Evolutionary conservation across 2,888 invertebrate species (phyloP).

Genomic region (Seira sanloemensis): DNA sequence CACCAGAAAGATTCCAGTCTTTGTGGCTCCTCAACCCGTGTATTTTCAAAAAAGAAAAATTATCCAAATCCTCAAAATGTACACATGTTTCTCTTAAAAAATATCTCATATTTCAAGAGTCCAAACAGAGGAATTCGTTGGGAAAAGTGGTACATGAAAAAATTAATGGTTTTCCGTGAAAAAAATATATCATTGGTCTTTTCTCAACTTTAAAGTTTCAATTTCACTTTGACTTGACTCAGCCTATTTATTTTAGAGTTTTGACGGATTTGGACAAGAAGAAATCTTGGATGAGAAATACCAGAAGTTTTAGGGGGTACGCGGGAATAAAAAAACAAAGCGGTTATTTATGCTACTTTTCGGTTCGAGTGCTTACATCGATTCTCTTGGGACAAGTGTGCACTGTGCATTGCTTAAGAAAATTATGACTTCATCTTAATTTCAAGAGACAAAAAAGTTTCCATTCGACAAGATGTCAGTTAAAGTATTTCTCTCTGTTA

Average conservation of each 20-base stretch:
- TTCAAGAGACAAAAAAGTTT: no score
- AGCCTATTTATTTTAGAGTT: slow-evolving; percentile 25
- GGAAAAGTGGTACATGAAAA: slow-evolving; percentile 21
- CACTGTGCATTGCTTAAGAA: no score
- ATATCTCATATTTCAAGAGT: slow-evolving; percentile 50
- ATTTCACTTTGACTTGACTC: slow-evolving; percentile 56
- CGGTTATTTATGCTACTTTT: no score
- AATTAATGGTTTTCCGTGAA: slow-evolving; percentile 26
- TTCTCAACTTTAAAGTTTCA: slow-evolving; percentile 22
- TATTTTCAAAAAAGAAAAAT: neutral
- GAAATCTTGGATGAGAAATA: slow-evolving; percentile 24
- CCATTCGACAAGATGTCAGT: no score
- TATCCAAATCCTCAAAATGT: slow-evolving; percentile 21
- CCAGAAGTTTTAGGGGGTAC: slow-evolving; percentile 23
- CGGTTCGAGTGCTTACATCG: no score
- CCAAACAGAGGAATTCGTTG: slow-evolving; percentile 34
- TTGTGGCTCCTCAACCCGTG: slow-evolving; percentile 1
- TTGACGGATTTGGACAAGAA: slow-evolving; percentile 6
- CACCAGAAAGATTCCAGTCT: slow-evolving; percentile 7
- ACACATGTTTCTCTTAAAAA: slow-evolving; percentile 44
- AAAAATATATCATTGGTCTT: slow-evolving; percentile 6
- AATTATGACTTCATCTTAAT: no score
- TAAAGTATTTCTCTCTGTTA: no score
- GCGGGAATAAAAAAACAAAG: neutral
- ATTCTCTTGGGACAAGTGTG: no score